These are phyloP conservation scores for Tauraco hartlaubi DNA, from an alignment of 2,797 vertebrate genomes.

Conservation along the genomic window DNA sequence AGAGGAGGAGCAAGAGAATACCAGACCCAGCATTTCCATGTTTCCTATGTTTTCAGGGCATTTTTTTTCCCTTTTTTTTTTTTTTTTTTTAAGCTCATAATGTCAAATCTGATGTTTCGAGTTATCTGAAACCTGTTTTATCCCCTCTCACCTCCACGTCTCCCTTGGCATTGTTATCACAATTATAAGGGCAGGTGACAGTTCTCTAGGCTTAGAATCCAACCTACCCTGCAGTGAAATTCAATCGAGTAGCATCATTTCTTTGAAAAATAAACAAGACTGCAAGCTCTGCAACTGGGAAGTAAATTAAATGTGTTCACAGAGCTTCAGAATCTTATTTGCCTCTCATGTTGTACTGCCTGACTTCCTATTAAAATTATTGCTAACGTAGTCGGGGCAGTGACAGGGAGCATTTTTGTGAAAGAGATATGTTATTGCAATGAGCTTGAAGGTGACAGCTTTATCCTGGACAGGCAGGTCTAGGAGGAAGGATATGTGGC, in stretches of 20 bases:
- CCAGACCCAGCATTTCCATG: not conserved
- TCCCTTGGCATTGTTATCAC: constrained; percentile 82
- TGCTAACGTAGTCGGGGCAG: not conserved
- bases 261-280: constrained; percentile 65
- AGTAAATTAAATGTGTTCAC: constrained; percentile 59
- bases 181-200: constrained; percentile 56
- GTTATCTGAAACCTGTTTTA: not conserved
- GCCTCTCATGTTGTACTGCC: constrained; percentile 30
- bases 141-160: constrained; percentile 41
- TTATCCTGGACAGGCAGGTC: not conserved
- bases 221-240: constrained; percentile 46
- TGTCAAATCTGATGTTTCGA: not conserved
- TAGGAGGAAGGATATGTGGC: not conserved
- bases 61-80: not conserved
- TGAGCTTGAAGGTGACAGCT: constrained; percentile 4
- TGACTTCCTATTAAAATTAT: constrained; percentile 55
- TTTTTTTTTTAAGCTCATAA: not conserved
- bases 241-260: not conserved
- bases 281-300: constrained; percentile 37
- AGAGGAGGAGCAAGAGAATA: not conserved
- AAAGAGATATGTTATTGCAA: not conserved
- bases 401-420: constrained; percentile 14
- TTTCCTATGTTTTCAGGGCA: not conserved
- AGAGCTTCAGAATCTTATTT: constrained; percentile 42
- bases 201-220: constrained; percentile 15